phyloP scores from a whole-genome alignment of 1,140 invertebrate species.

The Alviniconcha marisindica region DNA sequence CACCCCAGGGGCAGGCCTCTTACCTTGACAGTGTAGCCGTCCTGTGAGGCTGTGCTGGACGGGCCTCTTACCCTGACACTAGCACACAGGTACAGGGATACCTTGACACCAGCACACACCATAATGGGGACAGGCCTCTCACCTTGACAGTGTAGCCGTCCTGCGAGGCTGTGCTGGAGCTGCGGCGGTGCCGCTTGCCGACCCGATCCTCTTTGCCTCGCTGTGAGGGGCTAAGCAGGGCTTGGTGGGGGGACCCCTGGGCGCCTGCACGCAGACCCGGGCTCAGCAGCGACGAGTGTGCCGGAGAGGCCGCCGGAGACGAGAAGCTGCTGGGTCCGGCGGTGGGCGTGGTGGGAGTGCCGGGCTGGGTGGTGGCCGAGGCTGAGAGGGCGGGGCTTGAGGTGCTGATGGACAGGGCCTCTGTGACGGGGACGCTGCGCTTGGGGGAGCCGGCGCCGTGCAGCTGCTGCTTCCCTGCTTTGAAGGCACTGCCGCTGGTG shows the following conservation, averaged over 20 bases:
- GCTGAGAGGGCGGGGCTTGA: conserved; percentile 49
- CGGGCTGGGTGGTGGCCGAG: conserved; percentile 44
- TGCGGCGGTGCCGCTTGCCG: conserved; percentile 53
- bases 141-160: conserved; percentile 34
- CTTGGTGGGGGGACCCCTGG: conserved; percentile 36
- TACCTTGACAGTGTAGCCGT: conserved; percentile 33
- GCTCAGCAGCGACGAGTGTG: background rate
- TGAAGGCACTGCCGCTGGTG: conserved; percentile 26
- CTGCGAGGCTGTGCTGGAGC: conserved; percentile 50
- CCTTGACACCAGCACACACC: too few relatives aligned
- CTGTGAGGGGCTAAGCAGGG: conserved; percentile 44
- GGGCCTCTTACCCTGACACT: too few relatives aligned
- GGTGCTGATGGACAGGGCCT: conserved; percentile 49
- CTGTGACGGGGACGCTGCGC: conserved; percentile 13
- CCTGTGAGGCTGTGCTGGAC: conserved; percentile 48
- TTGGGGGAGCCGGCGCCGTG: background rate
- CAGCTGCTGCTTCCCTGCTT: background rate
- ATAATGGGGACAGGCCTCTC: too few relatives aligned
- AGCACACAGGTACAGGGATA: too few relatives aligned
- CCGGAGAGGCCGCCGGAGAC: conserved; percentile 30
- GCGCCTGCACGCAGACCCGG: conserved; percentile 20
- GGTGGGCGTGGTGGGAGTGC: conserved; percentile 41
- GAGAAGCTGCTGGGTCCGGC: conserved; percentile 7
- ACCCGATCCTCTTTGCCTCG: conserved; percentile 41
- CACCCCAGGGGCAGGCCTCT: too few relatives aligned